Conservation (phyloP, 37 sponge, comb jelly and placozoan genomes). For the Crambe crambe region DNA sequence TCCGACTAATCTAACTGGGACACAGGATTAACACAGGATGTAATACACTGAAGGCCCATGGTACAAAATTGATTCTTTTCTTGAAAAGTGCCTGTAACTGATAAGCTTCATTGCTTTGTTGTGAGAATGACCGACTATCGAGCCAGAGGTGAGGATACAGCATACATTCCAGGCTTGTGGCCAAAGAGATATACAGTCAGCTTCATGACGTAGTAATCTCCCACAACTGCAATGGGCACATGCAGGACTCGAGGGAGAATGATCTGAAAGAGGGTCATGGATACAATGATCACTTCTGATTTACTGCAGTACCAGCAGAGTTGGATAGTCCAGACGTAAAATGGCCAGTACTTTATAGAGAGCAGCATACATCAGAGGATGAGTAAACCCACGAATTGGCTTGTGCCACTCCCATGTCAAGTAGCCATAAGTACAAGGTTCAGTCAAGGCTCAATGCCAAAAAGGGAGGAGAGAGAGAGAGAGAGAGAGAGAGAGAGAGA, state of each 20-base stretch:
- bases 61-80: neutral
- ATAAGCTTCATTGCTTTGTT: neutral
- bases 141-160: constrained; percentile 38
- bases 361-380: constrained; percentile 73
- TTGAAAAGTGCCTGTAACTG: neutral
- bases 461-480: no score
- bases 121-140: neutral
- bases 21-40: neutral
- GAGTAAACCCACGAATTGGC: constrained; percentile 74
- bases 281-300: constrained; percentile 13
- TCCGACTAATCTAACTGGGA: no score
- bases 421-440: constrained; percentile 66
- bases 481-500: no score
- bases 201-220: constrained; percentile 74
- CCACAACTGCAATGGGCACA: constrained; percentile 62
- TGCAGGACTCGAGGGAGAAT: constrained; percentile 63
- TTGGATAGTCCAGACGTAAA: constrained; percentile 47
- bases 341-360: constrained; percentile 62
- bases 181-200: constrained; percentile 59
- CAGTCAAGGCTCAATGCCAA: constrained; percentile 2
- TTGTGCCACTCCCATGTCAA: constrained; percentile 91
- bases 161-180: constrained; percentile 19
- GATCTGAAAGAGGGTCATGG: constrained; percentile 9
- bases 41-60: neutral
- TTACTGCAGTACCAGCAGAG: constrained; percentile 25